Evolutionary conservation across 2,888 invertebrate genomes (phyloP).

Genomic region (Oligia fasciuncula): DNA sequence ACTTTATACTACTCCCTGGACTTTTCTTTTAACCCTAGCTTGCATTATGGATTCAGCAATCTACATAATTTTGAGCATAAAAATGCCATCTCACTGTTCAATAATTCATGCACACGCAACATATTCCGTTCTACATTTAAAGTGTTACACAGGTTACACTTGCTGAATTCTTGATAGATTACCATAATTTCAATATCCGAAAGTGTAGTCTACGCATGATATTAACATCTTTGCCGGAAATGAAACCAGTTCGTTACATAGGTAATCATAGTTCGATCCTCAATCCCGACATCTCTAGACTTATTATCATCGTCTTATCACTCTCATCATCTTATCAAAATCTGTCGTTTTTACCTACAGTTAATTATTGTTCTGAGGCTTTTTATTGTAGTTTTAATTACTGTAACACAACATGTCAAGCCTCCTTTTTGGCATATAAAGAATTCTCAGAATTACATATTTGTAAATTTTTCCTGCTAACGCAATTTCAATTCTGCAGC

Average conservation of each 20-base stretch:
- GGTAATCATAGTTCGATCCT: constrained; percentile 9
- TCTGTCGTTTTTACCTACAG: neutral
- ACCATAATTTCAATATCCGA: constrained; percentile 27
- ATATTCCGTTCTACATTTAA: constrained; percentile 27
- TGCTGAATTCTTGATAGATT: constrained; percentile 26
- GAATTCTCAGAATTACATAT: constrained; percentile 21
- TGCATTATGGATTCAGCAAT: neutral
- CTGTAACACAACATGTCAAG: neutral
- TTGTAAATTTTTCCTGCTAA: constrained; percentile 50
- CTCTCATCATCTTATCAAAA: neutral
- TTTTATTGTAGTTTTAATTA: constrained; percentile 25
- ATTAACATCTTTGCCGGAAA: constrained; percentile 26
- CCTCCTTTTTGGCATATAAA: neutral
- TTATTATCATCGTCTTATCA: constrained; percentile 4
- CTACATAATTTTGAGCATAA: neutral
- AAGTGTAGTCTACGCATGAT: constrained; percentile 34
- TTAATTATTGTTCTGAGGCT: constrained; percentile 12
- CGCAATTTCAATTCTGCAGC: constrained; percentile 19
- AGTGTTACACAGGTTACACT: constrained; percentile 15
- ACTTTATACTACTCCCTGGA: neutral
- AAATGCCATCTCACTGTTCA: neutral
- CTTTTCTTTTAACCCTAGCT: neutral
- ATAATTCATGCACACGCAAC: constrained; percentile 16
- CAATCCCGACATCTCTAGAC: constrained; percentile 3
- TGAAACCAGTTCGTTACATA: constrained; percentile 38